Conservation (phyloP, 2,113 vertebrate genomes). For the Acinonyx jubatus region DNA sequence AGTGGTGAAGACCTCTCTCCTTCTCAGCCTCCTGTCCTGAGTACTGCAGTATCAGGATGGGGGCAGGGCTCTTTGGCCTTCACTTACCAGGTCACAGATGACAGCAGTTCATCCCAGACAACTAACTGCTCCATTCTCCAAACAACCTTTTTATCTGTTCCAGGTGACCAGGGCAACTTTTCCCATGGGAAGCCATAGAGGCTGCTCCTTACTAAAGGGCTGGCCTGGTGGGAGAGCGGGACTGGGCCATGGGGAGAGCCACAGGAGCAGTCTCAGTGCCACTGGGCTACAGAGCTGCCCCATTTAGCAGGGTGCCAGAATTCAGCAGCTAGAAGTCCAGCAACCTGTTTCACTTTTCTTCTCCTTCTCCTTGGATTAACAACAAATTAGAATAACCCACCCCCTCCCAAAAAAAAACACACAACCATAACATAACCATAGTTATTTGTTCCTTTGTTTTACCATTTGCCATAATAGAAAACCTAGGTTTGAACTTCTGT, state of each 20-base stretch:
- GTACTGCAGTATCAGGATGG: background rate
- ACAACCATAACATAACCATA: background rate
- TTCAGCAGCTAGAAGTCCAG: background rate
- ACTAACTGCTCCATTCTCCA: constrained; percentile 31
- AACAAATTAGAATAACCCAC: background rate
- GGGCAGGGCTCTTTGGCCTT: background rate
- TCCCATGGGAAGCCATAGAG: background rate
- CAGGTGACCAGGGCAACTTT: background rate
- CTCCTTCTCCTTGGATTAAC: background rate
- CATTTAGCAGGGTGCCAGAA: background rate
- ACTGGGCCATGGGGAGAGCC: background rate
- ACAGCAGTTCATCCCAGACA: background rate
- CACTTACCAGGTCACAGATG: background rate
- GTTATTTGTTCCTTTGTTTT: background rate
- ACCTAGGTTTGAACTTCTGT: background rate
- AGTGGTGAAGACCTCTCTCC: background rate
- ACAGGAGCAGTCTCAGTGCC: background rate
- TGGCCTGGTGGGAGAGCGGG: background rate
- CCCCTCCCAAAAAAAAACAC: background rate
- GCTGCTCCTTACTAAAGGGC: background rate
- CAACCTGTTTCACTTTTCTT: background rate
- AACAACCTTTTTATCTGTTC: background rate
- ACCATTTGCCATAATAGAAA: background rate
- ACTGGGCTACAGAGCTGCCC: too few relatives aligned
- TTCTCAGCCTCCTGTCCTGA: background rate